Percentiles rank a stretch among this genome's conserved stretches.
These are phyloP conservation scores for Heliconius hewitsoni DNA, from an alignment of 1,140 invertebrate species.

Conservation along the genomic window DNA sequence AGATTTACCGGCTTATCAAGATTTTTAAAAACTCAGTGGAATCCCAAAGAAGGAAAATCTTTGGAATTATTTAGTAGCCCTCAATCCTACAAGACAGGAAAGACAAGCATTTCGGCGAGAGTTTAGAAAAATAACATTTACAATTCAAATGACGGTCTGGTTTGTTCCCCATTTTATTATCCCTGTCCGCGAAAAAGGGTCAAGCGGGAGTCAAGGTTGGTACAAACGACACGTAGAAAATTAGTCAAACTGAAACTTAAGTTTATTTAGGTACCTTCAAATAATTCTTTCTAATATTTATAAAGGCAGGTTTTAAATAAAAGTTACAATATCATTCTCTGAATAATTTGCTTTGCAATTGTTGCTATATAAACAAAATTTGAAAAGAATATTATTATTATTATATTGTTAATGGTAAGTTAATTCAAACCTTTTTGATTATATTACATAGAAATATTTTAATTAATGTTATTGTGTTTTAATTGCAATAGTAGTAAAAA, in stretches of 20 bases:
- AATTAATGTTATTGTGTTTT: too few relatives aligned
- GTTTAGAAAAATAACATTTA: slow-evolving; percentile 56
- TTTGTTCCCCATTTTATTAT: slow-evolving; percentile 50
- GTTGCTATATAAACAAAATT: not conserved
- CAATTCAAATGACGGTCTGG: slow-evolving; percentile 55
- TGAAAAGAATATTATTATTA: not conserved
- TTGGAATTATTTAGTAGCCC: slow-evolving; percentile 13
- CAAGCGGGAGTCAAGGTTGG: slow-evolving; percentile 29
- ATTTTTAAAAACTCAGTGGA: slow-evolving; percentile 1
- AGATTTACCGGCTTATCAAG: not conserved
- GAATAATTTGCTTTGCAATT: not conserved
- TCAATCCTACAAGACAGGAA: slow-evolving; percentile 28
- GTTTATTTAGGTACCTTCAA: not conserved
- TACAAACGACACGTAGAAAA: not conserved
- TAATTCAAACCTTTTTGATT: not conserved
- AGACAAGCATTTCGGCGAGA: slow-evolving; percentile 33
- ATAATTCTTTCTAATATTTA: not conserved
- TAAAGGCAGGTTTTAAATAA: not conserved
- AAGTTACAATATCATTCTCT: not conserved
- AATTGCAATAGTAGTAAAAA: too few relatives aligned
- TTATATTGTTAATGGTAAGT: not conserved
- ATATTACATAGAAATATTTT: too few relatives aligned
- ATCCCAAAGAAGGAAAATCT: not conserved
- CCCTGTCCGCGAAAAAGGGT: slow-evolving; percentile 42
- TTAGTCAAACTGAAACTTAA: not conserved